Percentiles rank a stretch among this genome's conserved stretches.
Evolutionary conservation across 2,113 vertebrate genomes (phyloP).

Genomic region (Seriola quinqueradiata): DNA sequence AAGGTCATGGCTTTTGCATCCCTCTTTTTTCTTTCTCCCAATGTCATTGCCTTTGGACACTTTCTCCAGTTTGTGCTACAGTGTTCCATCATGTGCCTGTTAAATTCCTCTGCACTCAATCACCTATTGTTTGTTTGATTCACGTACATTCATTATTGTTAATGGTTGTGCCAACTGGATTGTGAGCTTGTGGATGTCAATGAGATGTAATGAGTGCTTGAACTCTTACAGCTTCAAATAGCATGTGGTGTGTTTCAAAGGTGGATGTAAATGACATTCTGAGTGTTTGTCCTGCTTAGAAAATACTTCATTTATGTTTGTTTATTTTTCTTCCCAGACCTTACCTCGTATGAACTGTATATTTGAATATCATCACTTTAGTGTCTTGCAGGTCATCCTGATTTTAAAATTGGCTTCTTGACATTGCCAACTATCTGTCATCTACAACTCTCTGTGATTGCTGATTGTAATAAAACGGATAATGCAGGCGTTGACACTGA

Average conservation of each 20-base stretch:
- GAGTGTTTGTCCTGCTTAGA: not conserved
- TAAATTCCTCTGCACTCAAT: not conserved
- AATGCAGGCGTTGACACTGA: not conserved
- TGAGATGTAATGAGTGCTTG: constrained; percentile 1
- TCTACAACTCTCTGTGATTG: not conserved
- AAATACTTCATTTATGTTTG: not conserved
- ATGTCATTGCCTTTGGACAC: not conserved
- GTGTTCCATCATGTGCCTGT: not conserved
- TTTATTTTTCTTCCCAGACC: not conserved
- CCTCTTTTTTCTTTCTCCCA: not conserved
- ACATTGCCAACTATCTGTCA: not conserved
- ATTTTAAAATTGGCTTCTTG: not conserved
- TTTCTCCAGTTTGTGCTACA: not conserved
- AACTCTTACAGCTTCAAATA: constrained; percentile 10
- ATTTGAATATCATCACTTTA: not conserved
- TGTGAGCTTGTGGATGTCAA: not conserved
- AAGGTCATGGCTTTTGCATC: constrained; percentile 44
- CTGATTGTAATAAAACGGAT: not conserved
- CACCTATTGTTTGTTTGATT: not conserved
- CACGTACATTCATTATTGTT: not conserved
- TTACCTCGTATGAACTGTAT: not conserved
- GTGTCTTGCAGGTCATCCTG: not conserved
- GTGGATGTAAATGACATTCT: not conserved
- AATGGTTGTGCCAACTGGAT: constrained; percentile 1
- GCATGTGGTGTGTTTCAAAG: not conserved